phyloP scores from a whole-genome alignment of 1,140 invertebrate species.

The Halesus radiatus region DNA sequence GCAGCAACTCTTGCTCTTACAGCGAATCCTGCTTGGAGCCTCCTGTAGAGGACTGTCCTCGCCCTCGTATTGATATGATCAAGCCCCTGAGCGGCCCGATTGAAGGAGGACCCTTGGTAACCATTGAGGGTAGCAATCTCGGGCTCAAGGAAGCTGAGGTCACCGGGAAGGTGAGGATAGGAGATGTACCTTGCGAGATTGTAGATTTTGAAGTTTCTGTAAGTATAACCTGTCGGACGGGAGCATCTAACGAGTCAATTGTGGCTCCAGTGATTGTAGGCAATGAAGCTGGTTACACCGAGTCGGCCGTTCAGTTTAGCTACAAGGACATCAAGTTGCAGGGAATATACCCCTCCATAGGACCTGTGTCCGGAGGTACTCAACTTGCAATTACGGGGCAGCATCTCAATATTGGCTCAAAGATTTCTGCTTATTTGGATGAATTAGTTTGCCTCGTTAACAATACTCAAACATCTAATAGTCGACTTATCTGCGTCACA shows the following conservation, averaged over 20 bases:
- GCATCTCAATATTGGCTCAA: slow-evolving; percentile 94
- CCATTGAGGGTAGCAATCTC: slow-evolving; percentile 96
- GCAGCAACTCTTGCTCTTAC: slow-evolving; percentile 88
- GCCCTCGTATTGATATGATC: slow-evolving; percentile 95
- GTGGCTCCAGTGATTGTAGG: slow-evolving; percentile 88
- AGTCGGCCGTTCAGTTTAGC: slow-evolving; percentile 90
- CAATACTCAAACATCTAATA: slow-evolving; percentile 89
- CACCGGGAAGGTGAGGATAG: slow-evolving; percentile 90
- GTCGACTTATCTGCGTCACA: slow-evolving; percentile 88
- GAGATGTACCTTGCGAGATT: slow-evolving; percentile 88
- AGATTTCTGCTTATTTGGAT: slow-evolving; percentile 89
- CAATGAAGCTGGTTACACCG: slow-evolving; percentile 89
- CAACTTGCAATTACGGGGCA: slow-evolving; percentile 90
- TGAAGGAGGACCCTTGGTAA: slow-evolving; percentile 95
- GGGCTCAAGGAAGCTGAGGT: slow-evolving; percentile 93
- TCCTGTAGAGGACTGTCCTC: slow-evolving; percentile 87
- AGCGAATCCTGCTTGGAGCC: slow-evolving; percentile 83
- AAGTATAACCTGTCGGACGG: slow-evolving; percentile 89
- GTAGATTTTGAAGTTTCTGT: slow-evolving; percentile 94
- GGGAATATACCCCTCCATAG: slow-evolving; percentile 86
- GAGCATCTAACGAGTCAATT: slow-evolving; percentile 80
- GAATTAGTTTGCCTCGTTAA: slow-evolving; percentile 91
- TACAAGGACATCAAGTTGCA: slow-evolving; percentile 89
- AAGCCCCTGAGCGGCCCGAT: slow-evolving; percentile 94
- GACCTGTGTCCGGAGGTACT: slow-evolving; percentile 95